Conservation (phyloP, 1,140 invertebrate species). For the Diabrotica undecimpunctata region DNA sequence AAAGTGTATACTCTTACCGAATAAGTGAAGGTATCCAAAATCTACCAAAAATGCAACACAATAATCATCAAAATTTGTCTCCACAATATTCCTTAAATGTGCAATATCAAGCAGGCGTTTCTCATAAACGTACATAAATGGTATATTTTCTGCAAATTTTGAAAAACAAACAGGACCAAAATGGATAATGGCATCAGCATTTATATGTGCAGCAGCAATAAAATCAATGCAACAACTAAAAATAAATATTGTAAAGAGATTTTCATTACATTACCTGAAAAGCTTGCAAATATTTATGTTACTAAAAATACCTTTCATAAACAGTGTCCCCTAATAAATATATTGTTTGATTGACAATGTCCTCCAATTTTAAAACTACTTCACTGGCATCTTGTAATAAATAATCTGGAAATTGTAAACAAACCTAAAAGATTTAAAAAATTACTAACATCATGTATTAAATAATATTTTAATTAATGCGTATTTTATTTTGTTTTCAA, state of each 20-base stretch:
- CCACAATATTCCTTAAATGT: slow-evolving; percentile 20
- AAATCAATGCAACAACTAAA: slow-evolving; percentile 90
- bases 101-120: slow-evolving; percentile 54
- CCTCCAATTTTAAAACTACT: slow-evolving; percentile 64
- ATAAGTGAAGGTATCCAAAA: slow-evolving; percentile 32
- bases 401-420: slow-evolving; percentile 87
- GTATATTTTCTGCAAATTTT: slow-evolving; percentile 63
- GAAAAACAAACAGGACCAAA: slow-evolving; percentile 87
- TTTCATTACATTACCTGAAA: background rate
- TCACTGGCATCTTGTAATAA: slow-evolving; percentile 67
- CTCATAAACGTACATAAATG: slow-evolving; percentile 69
- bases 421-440: slow-evolving; percentile 60
- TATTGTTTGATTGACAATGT: slow-evolving; percentile 56
- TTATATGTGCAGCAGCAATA: slow-evolving; percentile 81
- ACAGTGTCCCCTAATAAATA: slow-evolving; percentile 91
- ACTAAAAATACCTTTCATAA: slow-evolving; percentile 71
- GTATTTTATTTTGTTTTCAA: too few species aligned
- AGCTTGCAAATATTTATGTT: background rate
- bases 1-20: slow-evolving; percentile 22
- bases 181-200: slow-evolving; percentile 82
- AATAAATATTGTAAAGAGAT: slow-evolving; percentile 29
- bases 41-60: slow-evolving; percentile 32
- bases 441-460: slow-evolving; percentile 15
- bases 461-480: too few species aligned
- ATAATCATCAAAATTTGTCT: slow-evolving; percentile 18